Conservation (phyloP, 2,888 invertebrate species). For the Pandemis corylana region DNA sequence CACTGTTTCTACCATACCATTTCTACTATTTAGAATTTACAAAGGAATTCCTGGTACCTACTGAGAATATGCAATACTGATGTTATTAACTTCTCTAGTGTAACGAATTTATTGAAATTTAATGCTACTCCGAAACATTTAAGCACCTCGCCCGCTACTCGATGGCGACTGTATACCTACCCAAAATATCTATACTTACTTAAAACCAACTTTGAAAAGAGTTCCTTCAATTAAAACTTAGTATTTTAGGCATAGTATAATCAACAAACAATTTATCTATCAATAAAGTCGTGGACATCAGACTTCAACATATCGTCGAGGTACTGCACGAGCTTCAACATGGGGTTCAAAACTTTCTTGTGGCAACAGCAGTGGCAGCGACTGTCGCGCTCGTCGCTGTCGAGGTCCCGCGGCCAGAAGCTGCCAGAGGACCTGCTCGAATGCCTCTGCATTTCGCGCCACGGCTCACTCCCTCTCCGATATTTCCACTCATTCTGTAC, state of each 20-base stretch:
- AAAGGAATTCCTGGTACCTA: no score
- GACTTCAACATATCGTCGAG: conserved; percentile 63
- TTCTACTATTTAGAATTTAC: no score
- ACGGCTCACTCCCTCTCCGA: conserved; percentile 55
- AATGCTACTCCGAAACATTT: no score
- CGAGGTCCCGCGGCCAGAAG: conserved; percentile 16
- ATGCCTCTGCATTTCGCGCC: conserved; percentile 49
- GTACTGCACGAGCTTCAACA: conserved; percentile 66
- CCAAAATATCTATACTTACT: no score
- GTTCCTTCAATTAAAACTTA: not conserved
- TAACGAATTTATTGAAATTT: no score
- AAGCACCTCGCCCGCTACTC: no score
- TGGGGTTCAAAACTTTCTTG: conserved; percentile 59
- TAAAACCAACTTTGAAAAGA: not conserved
- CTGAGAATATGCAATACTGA: no score
- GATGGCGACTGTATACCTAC: no score
- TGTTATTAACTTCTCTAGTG: no score
- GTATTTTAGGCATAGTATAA: conserved; percentile 1
- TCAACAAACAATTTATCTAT: conserved; percentile 24
- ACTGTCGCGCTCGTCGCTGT: conserved; percentile 42
- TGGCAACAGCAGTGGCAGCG: conserved; percentile 52
- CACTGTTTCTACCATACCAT: no score
- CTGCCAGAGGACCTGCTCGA: not conserved
- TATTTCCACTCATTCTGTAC: conserved; percentile 42
- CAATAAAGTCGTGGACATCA: conserved; percentile 55